Base-by-base conservation (phyloP, 2,888 invertebrate species). In the Dione vanillae region DNA sequence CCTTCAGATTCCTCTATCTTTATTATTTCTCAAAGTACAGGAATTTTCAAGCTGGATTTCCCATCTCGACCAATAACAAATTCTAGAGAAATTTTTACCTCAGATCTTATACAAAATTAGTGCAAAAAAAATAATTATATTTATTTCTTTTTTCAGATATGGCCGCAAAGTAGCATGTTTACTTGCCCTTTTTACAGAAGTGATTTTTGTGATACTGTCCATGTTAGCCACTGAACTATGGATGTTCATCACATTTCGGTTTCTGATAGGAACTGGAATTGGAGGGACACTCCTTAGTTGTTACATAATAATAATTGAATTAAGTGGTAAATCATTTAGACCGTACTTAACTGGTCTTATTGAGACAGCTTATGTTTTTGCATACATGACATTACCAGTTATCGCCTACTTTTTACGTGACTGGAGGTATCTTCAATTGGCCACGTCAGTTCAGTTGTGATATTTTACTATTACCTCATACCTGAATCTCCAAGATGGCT, bases 401-500 rank as follows among this genome's bases (percentile, higher is more conserved):
- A 90, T 95, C 77, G 94, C 95, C 7, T 95, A 95, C 79, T 92
- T 91, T 75, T 88, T 95, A 2, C 89, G 94, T 65, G 94, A 95
- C 49, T 95, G 95, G 95, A 90, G 94, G 71, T 81, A 90, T 69
- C 88, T 95, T 43, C 95, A 95, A 79, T 81, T 95, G 14, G 92
- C 91, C 0, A 94, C 94, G 6, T 95, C 95, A 41, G 78, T 85
- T 1, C 92, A 91, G 0, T 94, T 43, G 90, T 96, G 6, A 84
- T 95, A 49, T 85, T 93, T 0, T 96, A 95, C 75, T 95, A 95
- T 79, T 96, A 95, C 94, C 80, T 96, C 9, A 87, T 97, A 68
- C 96, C 96, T 0, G 97, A 97, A 88, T 97, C 97, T 3, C 97
- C 97, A 0, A 94, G 97, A 67, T 97, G 97, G 97, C 89, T 97